Evolutionary conservation across 2,888 invertebrate species (phyloP).

Genomic region (Ennomos fuscantarius): DNA sequence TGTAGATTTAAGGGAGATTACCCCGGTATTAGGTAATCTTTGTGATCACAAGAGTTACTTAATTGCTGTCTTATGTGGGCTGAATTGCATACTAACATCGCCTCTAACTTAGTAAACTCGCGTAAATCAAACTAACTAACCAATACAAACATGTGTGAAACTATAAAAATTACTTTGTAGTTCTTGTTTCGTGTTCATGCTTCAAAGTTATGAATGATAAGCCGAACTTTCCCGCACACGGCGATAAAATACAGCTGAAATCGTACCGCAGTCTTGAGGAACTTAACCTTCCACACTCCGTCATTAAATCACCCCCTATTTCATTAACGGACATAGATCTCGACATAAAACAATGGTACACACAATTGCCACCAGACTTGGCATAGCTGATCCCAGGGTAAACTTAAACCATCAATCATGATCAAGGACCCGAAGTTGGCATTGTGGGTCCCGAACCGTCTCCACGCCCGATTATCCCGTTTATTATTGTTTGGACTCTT

Average conservation of each 20-base stretch:
- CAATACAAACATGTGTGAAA: no score
- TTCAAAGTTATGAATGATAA: no score
- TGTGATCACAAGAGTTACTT: no score
- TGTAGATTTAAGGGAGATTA: no score
- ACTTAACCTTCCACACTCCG: conserved; percentile 4
- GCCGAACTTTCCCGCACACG: no score
- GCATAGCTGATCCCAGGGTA: conserved; percentile 22
- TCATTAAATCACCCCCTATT: conserved; percentile 17
- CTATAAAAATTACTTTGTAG: no score
- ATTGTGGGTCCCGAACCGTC: conserved; percentile 30
- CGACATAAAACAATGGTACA: conserved; percentile 36
- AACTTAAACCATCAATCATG: conserved; percentile 43
- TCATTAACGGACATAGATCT: conserved; percentile 18
- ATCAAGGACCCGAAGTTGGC: conserved; percentile 38
- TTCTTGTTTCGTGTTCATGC: no score
- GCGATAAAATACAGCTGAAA: background rate
- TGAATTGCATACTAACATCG: no score
- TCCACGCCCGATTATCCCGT: conserved; percentile 38
- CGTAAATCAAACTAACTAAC: no score
- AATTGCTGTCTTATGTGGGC: no score
- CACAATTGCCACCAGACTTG: conserved; percentile 32
- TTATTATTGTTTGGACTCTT: conserved; percentile 43
- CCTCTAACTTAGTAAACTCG: no score
- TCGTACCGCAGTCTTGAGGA: conserved; percentile 1
- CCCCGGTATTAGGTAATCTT: no score